A percentile compares a stretch with the other conserved stretches of the same genome.
phyloP scores from a whole-genome alignment of 2,797 vertebrate genomes.

The Macrochelys suwanniensis region DNA sequence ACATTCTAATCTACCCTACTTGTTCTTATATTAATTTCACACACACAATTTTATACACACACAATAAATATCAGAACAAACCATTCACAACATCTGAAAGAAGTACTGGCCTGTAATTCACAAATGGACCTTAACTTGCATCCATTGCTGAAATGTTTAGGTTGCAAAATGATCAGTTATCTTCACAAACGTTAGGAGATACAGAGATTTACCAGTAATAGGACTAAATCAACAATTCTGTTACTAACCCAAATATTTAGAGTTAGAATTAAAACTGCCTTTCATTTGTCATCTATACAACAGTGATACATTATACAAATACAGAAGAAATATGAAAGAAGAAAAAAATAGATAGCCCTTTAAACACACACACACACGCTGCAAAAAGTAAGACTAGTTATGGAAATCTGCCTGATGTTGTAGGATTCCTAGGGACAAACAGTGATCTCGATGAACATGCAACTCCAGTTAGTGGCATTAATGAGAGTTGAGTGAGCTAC shows the following conservation, averaged over 20 bases:
- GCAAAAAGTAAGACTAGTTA: neutral
- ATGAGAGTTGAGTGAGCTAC: neutral
- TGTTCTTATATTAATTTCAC: neutral
- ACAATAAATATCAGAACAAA: neutral
- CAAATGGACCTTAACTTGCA: neutral
- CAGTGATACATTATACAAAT: neutral
- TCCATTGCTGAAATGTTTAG: neutral
- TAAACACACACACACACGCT: neutral
- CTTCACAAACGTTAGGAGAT: neutral
- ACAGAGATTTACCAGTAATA: constrained; percentile 17
- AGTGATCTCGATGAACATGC: neutral
- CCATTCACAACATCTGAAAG: neutral
- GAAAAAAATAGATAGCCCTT: neutral
- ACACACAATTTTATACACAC: neutral
- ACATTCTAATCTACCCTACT: neutral
- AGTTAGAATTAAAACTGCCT: neutral
- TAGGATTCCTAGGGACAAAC: neutral
- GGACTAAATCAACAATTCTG: neutral
- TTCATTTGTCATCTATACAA: neutral
- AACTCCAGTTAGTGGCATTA: neutral
- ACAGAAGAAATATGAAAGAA: neutral
- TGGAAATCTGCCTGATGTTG: neutral
- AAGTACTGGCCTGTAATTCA: neutral
- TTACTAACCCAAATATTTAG: neutral
- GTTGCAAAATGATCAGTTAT: neutral